A percentile compares a stretch with the other conserved stretches of the same genome.
Evolutionary conservation across 2,113 vertebrate genomes (phyloP).

Genomic region (Ceratotherium simum): DNA sequence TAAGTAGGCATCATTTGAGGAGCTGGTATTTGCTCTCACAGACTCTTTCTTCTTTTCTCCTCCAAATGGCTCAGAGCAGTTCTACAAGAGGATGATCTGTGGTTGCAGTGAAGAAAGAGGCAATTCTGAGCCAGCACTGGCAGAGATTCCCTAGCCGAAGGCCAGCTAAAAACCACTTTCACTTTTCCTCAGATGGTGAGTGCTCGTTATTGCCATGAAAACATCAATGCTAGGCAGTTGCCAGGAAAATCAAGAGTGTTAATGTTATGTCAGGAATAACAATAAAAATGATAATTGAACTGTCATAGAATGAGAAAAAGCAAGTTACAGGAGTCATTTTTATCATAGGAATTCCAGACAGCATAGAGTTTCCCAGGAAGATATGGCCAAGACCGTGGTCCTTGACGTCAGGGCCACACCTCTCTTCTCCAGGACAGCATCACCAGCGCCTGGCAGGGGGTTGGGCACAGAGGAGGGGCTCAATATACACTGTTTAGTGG

Average conservation of each 20-base stretch:
- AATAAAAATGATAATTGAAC: conserved; percentile 23
- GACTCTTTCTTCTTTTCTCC: background rate
- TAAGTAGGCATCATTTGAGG: background rate
- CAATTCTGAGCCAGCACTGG: conserved; percentile 27
- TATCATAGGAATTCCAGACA: background rate
- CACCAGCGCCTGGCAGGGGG: background rate
- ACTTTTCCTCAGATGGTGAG: background rate
- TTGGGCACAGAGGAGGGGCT: background rate
- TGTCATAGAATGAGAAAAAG: conserved; percentile 20
- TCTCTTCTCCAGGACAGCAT: background rate
- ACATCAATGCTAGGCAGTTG: background rate
- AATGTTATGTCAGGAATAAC: conserved; percentile 2
- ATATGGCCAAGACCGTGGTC: background rate
- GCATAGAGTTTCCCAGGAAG: background rate
- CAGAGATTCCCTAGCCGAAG: background rate
- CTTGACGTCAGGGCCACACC: background rate
- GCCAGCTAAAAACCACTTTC: background rate
- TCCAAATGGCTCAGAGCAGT: background rate
- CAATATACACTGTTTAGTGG: background rate
- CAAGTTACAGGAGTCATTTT: background rate
- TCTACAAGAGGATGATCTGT: background rate
- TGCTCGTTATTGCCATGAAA: conserved; percentile 33
- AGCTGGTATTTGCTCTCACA: background rate
- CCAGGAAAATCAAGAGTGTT: conserved; percentile 5
- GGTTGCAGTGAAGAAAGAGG: conserved; percentile 37